Evolutionary conservation across 1,140 invertebrate genomes (phyloP), one percentile per base, ranked within the genome.

Genomic region (Calephelis virginiensis): DNA sequence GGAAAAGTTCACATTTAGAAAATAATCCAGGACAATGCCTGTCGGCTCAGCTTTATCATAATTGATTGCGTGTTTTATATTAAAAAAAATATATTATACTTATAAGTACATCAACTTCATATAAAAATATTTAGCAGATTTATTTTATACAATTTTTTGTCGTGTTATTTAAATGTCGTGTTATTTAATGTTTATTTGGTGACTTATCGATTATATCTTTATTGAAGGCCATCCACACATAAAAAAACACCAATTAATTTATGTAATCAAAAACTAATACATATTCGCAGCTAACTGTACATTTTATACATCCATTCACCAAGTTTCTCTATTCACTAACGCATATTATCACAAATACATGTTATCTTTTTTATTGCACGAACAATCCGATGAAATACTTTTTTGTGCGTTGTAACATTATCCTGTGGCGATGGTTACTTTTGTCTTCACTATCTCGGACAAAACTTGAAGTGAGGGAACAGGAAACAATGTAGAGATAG

Each of bases 401-500:
- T 59, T 37, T 59, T 59, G 56, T 59, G 56, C 56, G 12, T 38
- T 59, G 56, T 38, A 59, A 70, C 65, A 46, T 17, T 59, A 61
- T 45, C 63, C 13, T 53, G 43, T 5, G 40, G 53, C 17, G 28
- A 17, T 50, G 38, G 12, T 40, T 38, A 11, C 28, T 28, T 56
- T 56, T 17, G n/a, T 13, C 48, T 49, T 62, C 56, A 75, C 75
- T 90, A 89, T 82, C 89, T 90, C 47, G 95, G 94, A 82, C 96
- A 97, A 86, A 95, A 95, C 74, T 94, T 93, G 82, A 96, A 95
- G 82, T 96, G 93, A 43, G 96, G 96, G 87, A 97, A 97, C 38
- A 97, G 93, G 84, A 94, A 95, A 88, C 97, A 98, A 83, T 97
- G 96, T 73, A 97, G 93, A 59, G 96, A 97, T 73, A 95, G 93